Percentiles rank a stretch among this genome's conserved stretches.
phyloP scores from a whole-genome alignment of 2,797 vertebrate genomes.

The Anisognathus igniventris region DNA sequence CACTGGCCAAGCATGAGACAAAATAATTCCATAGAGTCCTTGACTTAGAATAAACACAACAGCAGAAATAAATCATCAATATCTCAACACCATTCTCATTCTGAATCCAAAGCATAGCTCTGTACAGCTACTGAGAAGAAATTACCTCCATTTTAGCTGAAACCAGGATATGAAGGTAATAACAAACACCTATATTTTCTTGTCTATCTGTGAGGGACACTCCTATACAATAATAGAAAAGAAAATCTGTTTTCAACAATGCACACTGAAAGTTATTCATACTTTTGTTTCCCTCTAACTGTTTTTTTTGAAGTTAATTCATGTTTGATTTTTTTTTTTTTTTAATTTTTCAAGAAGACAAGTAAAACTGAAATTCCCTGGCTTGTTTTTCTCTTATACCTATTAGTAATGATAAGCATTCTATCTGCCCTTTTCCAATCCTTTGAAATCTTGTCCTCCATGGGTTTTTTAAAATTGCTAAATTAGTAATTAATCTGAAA shows the following conservation, averaged over 20 bases:
- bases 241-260: not conserved
- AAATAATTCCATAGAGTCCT: accelerated
- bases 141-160: not conserved
- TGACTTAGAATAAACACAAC: not conserved
- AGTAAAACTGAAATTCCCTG: not conserved
- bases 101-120: not conserved
- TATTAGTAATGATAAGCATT: not conserved
- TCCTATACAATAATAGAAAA: not conserved
- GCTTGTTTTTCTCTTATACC: not conserved
- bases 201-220: not conserved
- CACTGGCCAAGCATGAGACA: not conserved
- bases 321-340: not conserved
- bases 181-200: not conserved
- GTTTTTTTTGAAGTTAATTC: not conserved
- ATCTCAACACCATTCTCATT: not conserved
- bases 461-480: not conserved
- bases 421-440: not conserved
- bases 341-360: not conserved
- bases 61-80: not conserved
- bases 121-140: not conserved
- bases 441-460: not conserved
- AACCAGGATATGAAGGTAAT: not conserved
- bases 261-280: not conserved
- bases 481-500: not conserved
- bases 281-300: not conserved